Base-by-base conservation (phyloP, 2,888 invertebrate species). In the Yponomeuta cagnagella region DNA sequence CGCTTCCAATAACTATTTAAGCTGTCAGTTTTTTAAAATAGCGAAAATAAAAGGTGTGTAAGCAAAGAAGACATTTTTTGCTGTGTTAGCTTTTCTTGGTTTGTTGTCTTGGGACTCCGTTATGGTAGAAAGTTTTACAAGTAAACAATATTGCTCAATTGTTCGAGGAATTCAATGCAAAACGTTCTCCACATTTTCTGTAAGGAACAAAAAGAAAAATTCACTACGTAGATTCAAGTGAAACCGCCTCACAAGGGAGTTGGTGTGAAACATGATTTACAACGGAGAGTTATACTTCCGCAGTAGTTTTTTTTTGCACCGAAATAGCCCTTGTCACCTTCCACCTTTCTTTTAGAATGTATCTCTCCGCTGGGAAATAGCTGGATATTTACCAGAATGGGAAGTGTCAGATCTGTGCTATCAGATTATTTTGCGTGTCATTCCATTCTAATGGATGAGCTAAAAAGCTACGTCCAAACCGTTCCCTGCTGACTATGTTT, bases 391-490 rank as follows among this genome's bases (percentile, higher is more conserved):
- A 63, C 31, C 15, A 63, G 30, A 52, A 33, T 69, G 23, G 48
- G 10, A 48, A 48, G 43, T 31, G 63, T 33, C 68, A 37, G 33
- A 70, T 63, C 65, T 64, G 33, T 65, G 43, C 33, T 43, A 8
- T 73, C 75, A 77, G 76, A 77, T 78, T 77, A 78, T 78, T 76
- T 72, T 69, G 33, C 69, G 70, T 52, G 71, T 70, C 71, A 70
- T 72, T 74, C 74, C 74, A 73, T 74, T 74, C 78, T 80, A 79
- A 80, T 78, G 75, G 78, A 80, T 79, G 79, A 31, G 15, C 10
- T 30, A 52, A 69, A 69, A 69, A 31, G 23, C 30, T 30, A 63
- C 12, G 8, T 66, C 15, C 33, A 10, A 31, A 15, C 66, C 3
- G 1, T 31, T 43, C 8, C 9, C 0, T 43, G 1, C 43, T 43